Conservation (phyloP, 2,888 invertebrate species). For the Lepidochrysops patricia region DNA sequence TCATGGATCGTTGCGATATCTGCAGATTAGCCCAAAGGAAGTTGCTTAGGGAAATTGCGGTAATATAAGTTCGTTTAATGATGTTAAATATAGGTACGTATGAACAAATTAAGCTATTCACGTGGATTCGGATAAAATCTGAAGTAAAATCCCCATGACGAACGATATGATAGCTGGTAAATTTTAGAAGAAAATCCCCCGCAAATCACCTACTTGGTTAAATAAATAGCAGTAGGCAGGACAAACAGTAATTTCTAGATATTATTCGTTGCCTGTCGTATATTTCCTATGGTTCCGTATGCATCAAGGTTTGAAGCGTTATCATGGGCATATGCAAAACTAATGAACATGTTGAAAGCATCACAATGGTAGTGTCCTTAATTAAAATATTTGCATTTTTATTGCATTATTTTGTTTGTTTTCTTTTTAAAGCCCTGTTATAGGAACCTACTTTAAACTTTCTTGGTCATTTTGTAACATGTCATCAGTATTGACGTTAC, state of each 20-base stretch:
- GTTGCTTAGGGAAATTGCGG: constrained; percentile 1
- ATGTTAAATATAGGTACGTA: too few species aligned
- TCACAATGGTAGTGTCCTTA: constrained; percentile 15
- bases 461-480: too few species aligned
- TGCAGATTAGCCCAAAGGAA: not conserved
- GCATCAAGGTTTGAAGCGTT: constrained; percentile 19
- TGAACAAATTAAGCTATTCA: too few species aligned
- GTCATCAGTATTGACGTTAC: too few species aligned
- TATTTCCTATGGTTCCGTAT: constrained; percentile 20
- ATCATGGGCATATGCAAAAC: constrained; percentile 21
- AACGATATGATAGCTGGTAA: too few species aligned
- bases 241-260: constrained; percentile 4
- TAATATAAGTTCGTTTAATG: too few species aligned
- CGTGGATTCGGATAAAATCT: too few species aligned
- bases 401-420: too few species aligned
- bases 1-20: not conserved
- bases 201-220: not conserved
- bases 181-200: too few species aligned
- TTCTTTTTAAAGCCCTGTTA: too few species aligned
- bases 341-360: constrained; percentile 21
- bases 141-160: too few species aligned
- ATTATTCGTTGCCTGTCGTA: constrained; percentile 18
- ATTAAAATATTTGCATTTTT: constrained; percentile 9
- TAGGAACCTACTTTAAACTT: too few species aligned
- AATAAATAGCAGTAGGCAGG: not conserved